Evolutionary conservation across 2,797 vertebrate species (phyloP).

Genomic region (Lepidocolaptes lacrymiger): DNA sequence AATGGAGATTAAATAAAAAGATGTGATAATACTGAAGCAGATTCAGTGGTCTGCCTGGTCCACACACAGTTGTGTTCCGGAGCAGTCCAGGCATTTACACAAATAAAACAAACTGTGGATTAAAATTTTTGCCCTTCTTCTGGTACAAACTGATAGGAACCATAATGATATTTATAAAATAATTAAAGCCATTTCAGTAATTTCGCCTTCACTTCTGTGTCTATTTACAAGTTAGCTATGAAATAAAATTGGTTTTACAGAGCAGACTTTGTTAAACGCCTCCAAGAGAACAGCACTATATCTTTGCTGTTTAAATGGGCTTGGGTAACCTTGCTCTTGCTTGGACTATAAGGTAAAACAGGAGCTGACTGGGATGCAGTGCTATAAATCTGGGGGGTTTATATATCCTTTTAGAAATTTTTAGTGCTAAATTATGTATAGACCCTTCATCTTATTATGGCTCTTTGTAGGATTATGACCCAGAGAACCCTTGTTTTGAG

Average conservation of each 20-base stretch:
- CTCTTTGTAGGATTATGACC: not conserved
- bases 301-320: not conserved
- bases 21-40: not conserved
- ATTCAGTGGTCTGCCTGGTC: not conserved
- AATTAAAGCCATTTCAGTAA: not conserved
- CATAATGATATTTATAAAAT: not conserved
- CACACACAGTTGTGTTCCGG: not conserved
- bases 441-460: not conserved
- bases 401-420: not conserved
- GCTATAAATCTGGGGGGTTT: not conserved
- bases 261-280: not conserved
- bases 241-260: not conserved
- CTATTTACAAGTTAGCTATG: not conserved
- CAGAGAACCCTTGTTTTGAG: not conserved
- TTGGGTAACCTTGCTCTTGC: not conserved
- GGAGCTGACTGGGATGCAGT: not conserved
- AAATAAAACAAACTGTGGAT: not conserved
- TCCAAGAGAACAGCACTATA: not conserved
- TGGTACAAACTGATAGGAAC: not conserved
- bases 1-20: not conserved
- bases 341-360: not conserved
- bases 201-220: not conserved
- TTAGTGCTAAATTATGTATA: not conserved
- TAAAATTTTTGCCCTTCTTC: not conserved
- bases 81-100: not conserved